Percentiles rank a stretch among this genome's conserved stretches.
Evolutionary conservation across 2,113 vertebrate genomes (phyloP).

Genomic region (Sula dactylatra): DNA sequence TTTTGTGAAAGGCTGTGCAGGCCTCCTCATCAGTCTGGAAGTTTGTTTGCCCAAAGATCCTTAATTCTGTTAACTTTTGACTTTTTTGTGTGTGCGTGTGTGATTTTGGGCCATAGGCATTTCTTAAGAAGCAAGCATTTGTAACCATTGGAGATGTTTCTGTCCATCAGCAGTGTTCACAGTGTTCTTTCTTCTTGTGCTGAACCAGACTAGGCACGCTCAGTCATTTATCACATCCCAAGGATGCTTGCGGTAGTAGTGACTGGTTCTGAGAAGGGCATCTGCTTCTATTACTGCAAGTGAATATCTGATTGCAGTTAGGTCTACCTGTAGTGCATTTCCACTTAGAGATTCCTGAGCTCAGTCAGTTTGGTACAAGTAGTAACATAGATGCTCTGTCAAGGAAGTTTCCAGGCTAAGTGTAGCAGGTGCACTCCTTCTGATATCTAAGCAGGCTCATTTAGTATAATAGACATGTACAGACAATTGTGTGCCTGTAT

Average conservation of each 20-base stretch:
- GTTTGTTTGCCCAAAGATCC: neutral
- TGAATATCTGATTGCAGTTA: neutral
- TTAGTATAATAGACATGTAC: neutral
- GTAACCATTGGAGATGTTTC: neutral
- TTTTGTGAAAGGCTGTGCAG: neutral
- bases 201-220: neutral
- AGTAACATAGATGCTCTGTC: neutral
- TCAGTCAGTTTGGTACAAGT: neutral
- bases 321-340: neutral
- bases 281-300: neutral
- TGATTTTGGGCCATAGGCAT: neutral
- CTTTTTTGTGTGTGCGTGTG: too few relatives aligned
- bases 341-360: neutral
- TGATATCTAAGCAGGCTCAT: neutral
- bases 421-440: neutral
- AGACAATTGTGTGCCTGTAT: neutral
- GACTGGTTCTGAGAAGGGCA: neutral
- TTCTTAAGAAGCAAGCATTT: neutral
- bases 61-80: neutral
- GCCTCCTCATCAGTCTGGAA: neutral
- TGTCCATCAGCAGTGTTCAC: neutral
- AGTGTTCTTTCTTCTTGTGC: neutral
- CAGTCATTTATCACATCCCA: neutral
- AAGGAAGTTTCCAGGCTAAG: neutral
- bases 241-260: neutral